Evolutionary conservation across 2,888 invertebrate genomes (phyloP), one percentile per base, ranked within the genome.

Genomic region (Portevinia maculata): DNA sequence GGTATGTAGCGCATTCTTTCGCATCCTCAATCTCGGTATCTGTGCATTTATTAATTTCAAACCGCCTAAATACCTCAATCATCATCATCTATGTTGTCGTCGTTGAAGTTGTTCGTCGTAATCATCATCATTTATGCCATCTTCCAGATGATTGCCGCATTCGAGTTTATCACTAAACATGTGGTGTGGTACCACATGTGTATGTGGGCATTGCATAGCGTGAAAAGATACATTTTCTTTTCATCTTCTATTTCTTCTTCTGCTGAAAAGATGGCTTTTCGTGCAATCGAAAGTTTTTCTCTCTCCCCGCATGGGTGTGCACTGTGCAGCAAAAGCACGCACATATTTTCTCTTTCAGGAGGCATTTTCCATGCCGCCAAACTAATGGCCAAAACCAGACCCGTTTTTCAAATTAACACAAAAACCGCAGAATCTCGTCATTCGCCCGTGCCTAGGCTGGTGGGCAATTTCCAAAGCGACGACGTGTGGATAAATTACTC

Each of bases 61-160:
- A 71, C 83, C 83, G 60, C 83, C 83, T 83, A 83, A 83, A 83
- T 83, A 83, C 83, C 71, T 78, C 83, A 83, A 83, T 83, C 83
- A 83, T 78, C 83, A 64, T 76, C 76, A 55, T 39, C 44, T 65
- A 59, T 59, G 78, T 71, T 70, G 69, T 69, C 67, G 55, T 78
- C 62, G 2, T 24, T 24, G 24, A 3, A 5, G 59, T 44, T n/a
- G 48, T 30, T 34, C 13, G n/a, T 48, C 30, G 59, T 37, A 55
- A 62, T 60, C 59, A 64, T 24, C 24, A 24, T 24, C 24, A 24
- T 41, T 70, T 76, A 59, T 55, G 75, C 70, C 81, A 71, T 81
- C 64, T 76, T 53, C 44, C 15, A 37, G 71, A 73, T 73, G 73
- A 79, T 79, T 73, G 79, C 73, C 65, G 48, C 44, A 78, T 65